Percentiles rank a stretch among this genome's conserved stretches.
Evolutionary conservation across 1,140 invertebrate genomes (phyloP).

Genomic region (Drosophila repleta): DNA sequence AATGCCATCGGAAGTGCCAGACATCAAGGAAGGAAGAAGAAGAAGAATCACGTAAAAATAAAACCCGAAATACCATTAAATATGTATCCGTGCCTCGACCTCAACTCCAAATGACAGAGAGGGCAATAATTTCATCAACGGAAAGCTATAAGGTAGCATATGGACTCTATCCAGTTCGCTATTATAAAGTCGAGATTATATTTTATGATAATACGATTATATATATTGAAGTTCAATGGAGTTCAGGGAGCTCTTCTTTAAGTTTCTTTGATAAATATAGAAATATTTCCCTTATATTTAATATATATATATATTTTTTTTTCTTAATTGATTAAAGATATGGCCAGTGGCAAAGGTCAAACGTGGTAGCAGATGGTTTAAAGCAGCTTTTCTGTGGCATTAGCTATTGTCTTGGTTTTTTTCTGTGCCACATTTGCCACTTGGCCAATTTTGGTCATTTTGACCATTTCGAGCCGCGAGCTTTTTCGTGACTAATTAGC

Average conservation of each 20-base stretch:
- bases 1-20: conserved; percentile 3
- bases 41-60: conserved; percentile 54
- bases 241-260: neutral
- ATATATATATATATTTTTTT: neutral
- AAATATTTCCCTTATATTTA: neutral
- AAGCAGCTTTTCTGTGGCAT: conserved; percentile 23
- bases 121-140: conserved; percentile 3
- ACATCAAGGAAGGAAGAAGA: conserved; percentile 20
- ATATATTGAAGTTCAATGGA: too few relatives aligned
- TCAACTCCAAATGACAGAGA: conserved; percentile 5
- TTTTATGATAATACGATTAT: too few relatives aligned
- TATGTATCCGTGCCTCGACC: conserved; percentile 31
- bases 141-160: conserved; percentile 4
- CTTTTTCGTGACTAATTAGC: conserved; percentile 77
- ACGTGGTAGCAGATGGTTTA: conserved; percentile 28
- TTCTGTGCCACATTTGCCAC: conserved; percentile 14
- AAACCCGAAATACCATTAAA: conserved; percentile 36
- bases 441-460: conserved; percentile 58
- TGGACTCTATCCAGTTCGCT: neutral
- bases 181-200: neutral
- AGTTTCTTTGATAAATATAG: too few relatives aligned
- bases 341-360: conserved; percentile 13
- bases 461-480: conserved; percentile 59
- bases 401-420: conserved; percentile 6
- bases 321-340: neutral